A percentile compares a stretch with the other conserved stretches of the same genome.
phyloP scores from a whole-genome alignment of 92 coral and sea anemone genomes.

The Umimayanthus chanpuru region DNA sequence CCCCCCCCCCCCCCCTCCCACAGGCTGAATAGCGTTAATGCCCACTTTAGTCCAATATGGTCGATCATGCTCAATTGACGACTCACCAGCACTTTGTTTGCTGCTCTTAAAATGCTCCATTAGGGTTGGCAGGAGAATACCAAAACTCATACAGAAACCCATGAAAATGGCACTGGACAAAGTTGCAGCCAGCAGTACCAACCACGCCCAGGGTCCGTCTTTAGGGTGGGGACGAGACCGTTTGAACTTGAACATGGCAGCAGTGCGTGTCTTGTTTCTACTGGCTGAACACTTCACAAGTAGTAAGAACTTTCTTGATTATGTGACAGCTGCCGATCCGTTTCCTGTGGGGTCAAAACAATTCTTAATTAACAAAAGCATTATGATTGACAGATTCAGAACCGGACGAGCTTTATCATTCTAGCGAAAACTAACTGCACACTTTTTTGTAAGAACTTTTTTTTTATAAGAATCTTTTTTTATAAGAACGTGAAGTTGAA shows the following conservation, averaged over 20 bases:
- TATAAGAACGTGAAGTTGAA: too few relatives aligned
- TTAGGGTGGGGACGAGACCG: background rate
- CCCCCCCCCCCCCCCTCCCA: too few relatives aligned
- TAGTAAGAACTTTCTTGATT: background rate
- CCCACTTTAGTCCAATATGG: too few relatives aligned
- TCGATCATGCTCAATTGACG: background rate
- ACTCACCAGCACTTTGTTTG: constrained; percentile 17
- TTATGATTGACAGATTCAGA: too few relatives aligned
- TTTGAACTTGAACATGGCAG: constrained; percentile 11
- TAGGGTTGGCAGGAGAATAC: constrained; percentile 25
- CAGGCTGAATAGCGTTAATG: too few relatives aligned
- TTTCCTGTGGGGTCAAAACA: too few relatives aligned
- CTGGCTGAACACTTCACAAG: background rate
- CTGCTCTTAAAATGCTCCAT: constrained; percentile 9
- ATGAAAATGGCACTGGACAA: constrained; percentile 24
- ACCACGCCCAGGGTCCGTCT: constrained; percentile 28
- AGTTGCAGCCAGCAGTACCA: constrained; percentile 19
- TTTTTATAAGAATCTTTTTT: too few relatives aligned
- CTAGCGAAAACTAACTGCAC: too few relatives aligned
- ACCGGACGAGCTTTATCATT: too few relatives aligned
- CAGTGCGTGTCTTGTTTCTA: background rate
- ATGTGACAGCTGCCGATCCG: background rate
- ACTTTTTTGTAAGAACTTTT: too few relatives aligned
- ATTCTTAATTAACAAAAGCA: too few relatives aligned
- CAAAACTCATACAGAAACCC: constrained; percentile 8